Evolutionary conservation across 2,797 vertebrate genomes (phyloP), one percentile per base, ranked within the genome.

Genomic region (Adrianichthys oophorus): DNA sequence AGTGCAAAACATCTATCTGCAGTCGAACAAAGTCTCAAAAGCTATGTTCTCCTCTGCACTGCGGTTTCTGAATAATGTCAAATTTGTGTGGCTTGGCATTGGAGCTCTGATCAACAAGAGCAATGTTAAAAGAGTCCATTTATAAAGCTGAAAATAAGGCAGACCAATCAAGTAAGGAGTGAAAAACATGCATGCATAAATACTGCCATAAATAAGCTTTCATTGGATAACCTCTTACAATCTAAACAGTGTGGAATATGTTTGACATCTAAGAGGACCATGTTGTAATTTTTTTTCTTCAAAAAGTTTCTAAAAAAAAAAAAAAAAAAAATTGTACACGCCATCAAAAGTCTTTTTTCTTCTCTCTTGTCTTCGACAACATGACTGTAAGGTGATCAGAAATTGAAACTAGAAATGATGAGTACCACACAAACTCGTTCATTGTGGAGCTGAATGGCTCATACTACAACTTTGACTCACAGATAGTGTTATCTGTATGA

Each of bases 401-500:
- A 55, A 67, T 56, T 65, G 51, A 72, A 75, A 67, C 66, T 51
- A 56, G 40, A 56, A 65, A 56, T 46, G 54, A 23, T 56, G 49
- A 59, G 29, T 70, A 17, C 45, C 23, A 43, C 52, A 44, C 3
- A 50, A 42, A 59, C 44, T 29, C 18, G 45, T 57, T 21, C 17
- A 56, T 3, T 41, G 15, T 41, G 40, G 19, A 43, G 15, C 8
- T 17, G 10, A n/a, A 56, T 77, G 65, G 32, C 43, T 81, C 65
- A 68, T 43, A 63, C 57, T 32, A 32, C 23, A 32, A 62, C 15
- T 71, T 51, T 71, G 62, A 74, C 44, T 62, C 62, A 72, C 14
- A 62, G 5, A 50, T 24, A 47, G 12, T 54, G 40, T 43, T 42
- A 50, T 48, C 29, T 32, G 29, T 2, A 32, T 32, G 32, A 32